Evolutionary conservation across 30 jellyfish, hydroid and myxozoan species (phyloP), one percentile per base, ranked within the genome.

Genomic region (Nemopilema nomurai): DNA sequence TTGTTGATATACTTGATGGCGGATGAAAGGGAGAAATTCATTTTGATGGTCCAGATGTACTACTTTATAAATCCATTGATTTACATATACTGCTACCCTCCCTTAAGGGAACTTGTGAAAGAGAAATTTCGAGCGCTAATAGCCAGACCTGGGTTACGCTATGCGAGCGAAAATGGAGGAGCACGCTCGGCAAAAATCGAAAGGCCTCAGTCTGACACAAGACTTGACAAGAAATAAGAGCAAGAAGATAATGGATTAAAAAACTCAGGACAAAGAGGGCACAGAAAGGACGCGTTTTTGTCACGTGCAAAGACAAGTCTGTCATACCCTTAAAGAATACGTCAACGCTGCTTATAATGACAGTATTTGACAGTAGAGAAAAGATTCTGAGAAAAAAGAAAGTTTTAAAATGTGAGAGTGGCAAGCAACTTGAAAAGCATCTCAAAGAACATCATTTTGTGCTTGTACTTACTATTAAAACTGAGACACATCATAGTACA

Each of bases 1-100:
- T 26, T 79, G 22, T 0, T 65, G 21, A 28, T 79, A 28, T 79
- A 79, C 23, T 31, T 66, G 72, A 25, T 52, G 0, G 52, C 27
- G 21, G 53, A 30, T 22, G 23, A 79, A 1, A 71, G 33, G 7
- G 81, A 67, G 1, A 66, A 28, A n/a, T 51, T 33, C 26, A 49
- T 79, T 1, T 29, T 49, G 70, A 20, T 68, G 29, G 65, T 79
- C 33, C 89, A 79, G 33, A 28, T 33, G 3, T 79, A 79, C 33
- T 79, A 79, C 57, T 25, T 79, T n/a, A 64, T 64, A 16, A 79
- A 79, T 28, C 89, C 89, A 19, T 16, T 79, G 22, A 65, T 64
- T 3, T 79, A 79, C 20, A 79, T 79, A 0, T 79, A 79, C 32
- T 79, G 89, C 57, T 79, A 64, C 24, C 89, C 89, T 19, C 78